Conservation (phyloP, 2,113 vertebrate genomes). For the Gavialis gangeticus region DNA sequence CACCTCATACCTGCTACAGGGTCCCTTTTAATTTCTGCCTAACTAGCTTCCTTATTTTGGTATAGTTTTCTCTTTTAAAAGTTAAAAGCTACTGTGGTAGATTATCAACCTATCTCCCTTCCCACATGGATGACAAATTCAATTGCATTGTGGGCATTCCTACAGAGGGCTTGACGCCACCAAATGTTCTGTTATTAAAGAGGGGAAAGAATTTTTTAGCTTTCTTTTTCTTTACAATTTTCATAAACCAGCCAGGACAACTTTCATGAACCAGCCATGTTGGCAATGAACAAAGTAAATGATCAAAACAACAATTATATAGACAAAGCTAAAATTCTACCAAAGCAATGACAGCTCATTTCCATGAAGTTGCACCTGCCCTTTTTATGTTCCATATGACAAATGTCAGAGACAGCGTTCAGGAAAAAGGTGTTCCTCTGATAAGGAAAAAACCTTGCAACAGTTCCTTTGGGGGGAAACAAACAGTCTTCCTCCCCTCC, state of each 20-base stretch:
- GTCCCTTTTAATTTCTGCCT: too few relatives aligned
- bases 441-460: slow-evolving; percentile 67
- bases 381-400: slow-evolving; percentile 50
- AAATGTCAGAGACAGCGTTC: slow-evolving; percentile 70
- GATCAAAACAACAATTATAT: slow-evolving; percentile 30
- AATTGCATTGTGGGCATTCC: neutral
- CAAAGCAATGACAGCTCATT: slow-evolving; percentile 66
- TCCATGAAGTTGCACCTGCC: slow-evolving; percentile 57
- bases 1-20: too few relatives aligned
- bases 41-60: too few relatives aligned
- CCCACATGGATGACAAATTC: too few relatives aligned
- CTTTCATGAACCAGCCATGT: slow-evolving; percentile 21
- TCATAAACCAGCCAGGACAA: neutral
- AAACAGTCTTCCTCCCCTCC: slow-evolving; percentile 68
- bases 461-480: slow-evolving; percentile 58
- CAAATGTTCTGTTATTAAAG: neutral
- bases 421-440: slow-evolving; percentile 73
- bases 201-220: neutral
- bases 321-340: slow-evolving; percentile 51
- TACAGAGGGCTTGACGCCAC: neutral
- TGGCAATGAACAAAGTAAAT: slow-evolving; percentile 44
- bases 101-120: too few relatives aligned
- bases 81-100: too few relatives aligned
- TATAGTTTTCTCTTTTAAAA: too few relatives aligned
- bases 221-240: neutral